Conservation (phyloP, 2,888 invertebrate species). For the Coleophora deauratella region DNA sequence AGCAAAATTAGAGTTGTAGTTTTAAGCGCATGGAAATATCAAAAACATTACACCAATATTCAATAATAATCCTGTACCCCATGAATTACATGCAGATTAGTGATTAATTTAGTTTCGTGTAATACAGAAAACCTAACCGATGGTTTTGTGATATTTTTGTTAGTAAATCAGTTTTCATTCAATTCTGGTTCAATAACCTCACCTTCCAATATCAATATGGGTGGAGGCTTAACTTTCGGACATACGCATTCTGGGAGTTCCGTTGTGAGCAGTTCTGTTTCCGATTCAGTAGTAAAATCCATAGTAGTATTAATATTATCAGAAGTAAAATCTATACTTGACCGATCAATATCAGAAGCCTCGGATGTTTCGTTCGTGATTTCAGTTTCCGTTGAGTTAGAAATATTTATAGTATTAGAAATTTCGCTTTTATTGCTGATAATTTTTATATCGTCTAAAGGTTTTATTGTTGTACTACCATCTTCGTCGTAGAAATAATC, state of each 20-base stretch:
- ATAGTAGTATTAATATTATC: conserved; percentile 25
- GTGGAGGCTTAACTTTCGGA: conserved; percentile 69
- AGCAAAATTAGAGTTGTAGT: too few relatives aligned
- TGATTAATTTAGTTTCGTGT: background rate
- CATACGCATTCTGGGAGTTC: conserved; percentile 47
- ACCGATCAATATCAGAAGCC: conserved; percentile 14
- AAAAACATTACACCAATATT: too few relatives aligned
- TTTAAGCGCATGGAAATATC: background rate
- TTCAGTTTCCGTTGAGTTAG: conserved; percentile 20
- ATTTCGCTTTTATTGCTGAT: conserved; percentile 15
- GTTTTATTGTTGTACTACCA: conserved; percentile 30
- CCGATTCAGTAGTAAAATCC: conserved; percentile 34
- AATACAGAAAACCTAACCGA: conserved; percentile 26
- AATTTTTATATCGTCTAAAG: conserved; percentile 11
- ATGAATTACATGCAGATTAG: too few relatives aligned
- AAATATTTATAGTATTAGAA: conserved; percentile 11
- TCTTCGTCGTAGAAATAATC: conserved; percentile 59
- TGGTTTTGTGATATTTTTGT: conserved; percentile 53
- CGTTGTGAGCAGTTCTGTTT: conserved; percentile 31
- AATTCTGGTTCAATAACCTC: conserved; percentile 63
- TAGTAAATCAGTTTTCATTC: conserved; percentile 54
- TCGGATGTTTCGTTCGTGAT: conserved; percentile 12
- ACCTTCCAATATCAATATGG: conserved; percentile 92
- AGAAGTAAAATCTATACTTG: conserved; percentile 10
- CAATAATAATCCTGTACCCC: too few relatives aligned